Conservation (phyloP, 2,797 vertebrate species). For the Bucorvus abyssinicus region DNA sequence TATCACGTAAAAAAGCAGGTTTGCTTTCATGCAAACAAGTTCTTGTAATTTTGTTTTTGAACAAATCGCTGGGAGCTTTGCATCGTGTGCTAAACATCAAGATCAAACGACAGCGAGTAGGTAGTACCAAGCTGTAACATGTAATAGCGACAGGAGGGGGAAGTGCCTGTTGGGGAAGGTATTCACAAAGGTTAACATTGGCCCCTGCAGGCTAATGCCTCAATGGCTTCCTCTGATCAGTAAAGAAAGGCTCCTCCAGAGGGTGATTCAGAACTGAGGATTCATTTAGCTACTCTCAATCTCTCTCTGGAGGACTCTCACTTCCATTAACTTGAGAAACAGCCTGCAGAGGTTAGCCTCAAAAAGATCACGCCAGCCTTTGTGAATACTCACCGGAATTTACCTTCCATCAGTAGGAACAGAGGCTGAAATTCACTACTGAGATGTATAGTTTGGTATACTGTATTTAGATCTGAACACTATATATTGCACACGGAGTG, state of each 20-base stretch:
- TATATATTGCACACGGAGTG: neutral
- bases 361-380: neutral
- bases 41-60: neutral
- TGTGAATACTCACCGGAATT: neutral
- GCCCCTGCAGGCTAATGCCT: neutral
- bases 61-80: neutral
- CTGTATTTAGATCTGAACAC: neutral
- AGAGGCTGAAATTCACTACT: neutral
- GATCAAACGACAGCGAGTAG: neutral
- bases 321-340: neutral
- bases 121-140: neutral
- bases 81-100: neutral
- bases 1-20: neutral
- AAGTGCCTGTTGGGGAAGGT: neutral
- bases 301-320: neutral
- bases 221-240: neutral
- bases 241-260: neutral
- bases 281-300: neutral
- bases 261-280: neutral
- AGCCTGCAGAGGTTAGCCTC: neutral
- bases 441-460: neutral
- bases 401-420: neutral
- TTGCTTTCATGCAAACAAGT: neutral
- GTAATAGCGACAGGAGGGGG: neutral
- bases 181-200: neutral